Evolutionary conservation across 2,888 invertebrate genomes (phyloP), one percentile per base, ranked within the genome.

Genomic region (Meloe dianella): DNA sequence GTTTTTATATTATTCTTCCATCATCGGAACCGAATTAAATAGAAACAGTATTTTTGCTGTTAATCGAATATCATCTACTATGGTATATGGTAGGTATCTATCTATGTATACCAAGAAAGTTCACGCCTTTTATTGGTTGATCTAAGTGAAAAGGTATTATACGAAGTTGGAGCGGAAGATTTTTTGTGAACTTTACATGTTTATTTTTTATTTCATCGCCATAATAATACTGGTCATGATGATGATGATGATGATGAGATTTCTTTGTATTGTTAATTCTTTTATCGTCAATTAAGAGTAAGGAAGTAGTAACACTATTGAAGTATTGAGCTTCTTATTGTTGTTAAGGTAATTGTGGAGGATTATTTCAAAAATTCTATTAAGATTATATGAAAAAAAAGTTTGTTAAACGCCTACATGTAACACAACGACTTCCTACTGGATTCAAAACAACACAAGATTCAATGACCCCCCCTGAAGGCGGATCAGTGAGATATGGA

Each of bases 401-500:
- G 71, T 64, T 70, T 71, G 65, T 66, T 64, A 65, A 58, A 72
- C 74, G 74, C 75, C 74, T 70, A 76, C 74, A 47, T 47, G 47
- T n/a, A n/a, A 47, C 68, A 72, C 69, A 66, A 67, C 70, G 71
- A 74, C 76, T 76, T 78, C 79, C 78, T 77, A 77, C 78, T 77
- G 75, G 74, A 73, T 77, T 75, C 79, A 78, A n/a, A n/a, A n/a
- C n/a, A n/a, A n/a, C n/a, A 78, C 77, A 78, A 79, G 75, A 73
- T 77, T 75, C 79, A 78, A 78, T 77, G 79, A 79, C 79, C 79
- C 20, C 74, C 73, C 75, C 67, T n/a, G 73, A 74, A 75, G 77
- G 75, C 73, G 68, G 68, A 61, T 68, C 65, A 41, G 65, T 65
- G 65, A 68, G 64, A 65, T 65, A 68, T 65, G 65, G 62, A 67